Evolutionary conservation across 1,140 invertebrate genomes (phyloP).

Genomic region (Diuraphis noxia): DNA sequence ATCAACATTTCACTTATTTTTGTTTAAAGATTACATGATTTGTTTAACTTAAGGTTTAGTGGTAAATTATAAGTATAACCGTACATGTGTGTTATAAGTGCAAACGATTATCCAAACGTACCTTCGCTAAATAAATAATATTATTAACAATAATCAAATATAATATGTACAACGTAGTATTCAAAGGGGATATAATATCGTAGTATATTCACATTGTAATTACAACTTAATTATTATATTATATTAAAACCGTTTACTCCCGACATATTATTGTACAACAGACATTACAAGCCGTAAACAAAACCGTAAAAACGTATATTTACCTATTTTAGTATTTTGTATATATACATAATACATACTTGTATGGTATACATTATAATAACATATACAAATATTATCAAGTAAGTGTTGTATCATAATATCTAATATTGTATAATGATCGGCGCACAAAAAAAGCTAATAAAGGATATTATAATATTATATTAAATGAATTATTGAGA

Average conservation of each 20-base stretch:
- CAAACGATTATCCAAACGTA: slow-evolving; percentile 46
- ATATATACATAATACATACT: neutral
- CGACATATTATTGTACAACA: neutral
- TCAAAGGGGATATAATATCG: neutral
- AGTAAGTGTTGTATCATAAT: neutral
- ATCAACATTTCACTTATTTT: slow-evolving; percentile 46
- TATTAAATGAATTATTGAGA: neutral
- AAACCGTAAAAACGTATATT: neutral
- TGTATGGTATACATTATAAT: neutral
- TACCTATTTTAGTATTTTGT: neutral
- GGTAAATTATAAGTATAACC: slow-evolving; percentile 38
- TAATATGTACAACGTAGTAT: slow-evolving; percentile 29
- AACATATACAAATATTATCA: neutral
- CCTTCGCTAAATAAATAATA: slow-evolving; percentile 46
- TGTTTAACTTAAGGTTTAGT: slow-evolving; percentile 38
- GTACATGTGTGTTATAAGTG: slow-evolving; percentile 31
- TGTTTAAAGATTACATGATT: slow-evolving; percentile 26
- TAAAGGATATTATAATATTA: neutral
- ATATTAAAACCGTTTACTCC: neutral
- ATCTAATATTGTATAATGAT: neutral
- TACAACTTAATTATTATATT: slow-evolving; percentile 7
- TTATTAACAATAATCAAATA: slow-evolving; percentile 34
- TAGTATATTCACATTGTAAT: slow-evolving; percentile 34
- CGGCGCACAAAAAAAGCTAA: neutral
- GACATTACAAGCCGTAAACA: neutral